Evolutionary conservation across 2,797 vertebrate species (phyloP), one percentile per base, ranked within the genome.

Genomic region (Leptodactylus fallax): DNA sequence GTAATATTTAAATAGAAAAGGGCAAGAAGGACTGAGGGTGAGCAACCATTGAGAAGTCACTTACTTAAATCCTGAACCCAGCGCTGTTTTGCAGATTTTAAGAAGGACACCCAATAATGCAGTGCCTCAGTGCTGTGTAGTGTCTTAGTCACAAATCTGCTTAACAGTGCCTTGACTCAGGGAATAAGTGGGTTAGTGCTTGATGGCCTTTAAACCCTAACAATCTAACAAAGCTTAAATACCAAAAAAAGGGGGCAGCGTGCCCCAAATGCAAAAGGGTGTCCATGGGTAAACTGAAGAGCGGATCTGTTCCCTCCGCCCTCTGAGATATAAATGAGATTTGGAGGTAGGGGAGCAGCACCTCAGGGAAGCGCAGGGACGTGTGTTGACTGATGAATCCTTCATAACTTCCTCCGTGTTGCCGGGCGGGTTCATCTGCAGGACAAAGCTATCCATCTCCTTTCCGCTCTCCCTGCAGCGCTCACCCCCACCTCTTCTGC

Each of bases 361-460:
- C 88, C 88, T 89, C 88, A 83, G 88, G 88, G 92, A 90, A 55
- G 91, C 61, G 83, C 83, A 92, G 91, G 91, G 87, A 90, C 91
- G 91, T 92, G 92, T 91, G 90, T 91, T 94, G 93, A 94, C 92
- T 93, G 92, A 94, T 93, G 91, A 92, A 92, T 91, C 92, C 93
- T 94, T 94, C 93, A 94, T 94, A 94, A 94, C 93, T 93, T 94
- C 93, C 93, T 94, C 93, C 90, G 93, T 93, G 93, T 94, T 93
- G 93, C 92, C 93, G 91, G 76, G 93, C 92, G 90, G 93, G 93
- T 94, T 94, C 93, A 94, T 90, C 91, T 92, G 92, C 92, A 94
- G 93, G 93, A 93, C 93, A 93, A 92, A 91, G 90, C 92, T 90
- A 93, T 94, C 90, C 92, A 94, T 94, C 93, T 93, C 88, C 51